Percentiles rank a stretch among this genome's conserved stretches.
Evolutionary conservation across 2,113 vertebrate genomes (phyloP).

Genomic region (Protobothrops mucrosquamatus): DNA sequence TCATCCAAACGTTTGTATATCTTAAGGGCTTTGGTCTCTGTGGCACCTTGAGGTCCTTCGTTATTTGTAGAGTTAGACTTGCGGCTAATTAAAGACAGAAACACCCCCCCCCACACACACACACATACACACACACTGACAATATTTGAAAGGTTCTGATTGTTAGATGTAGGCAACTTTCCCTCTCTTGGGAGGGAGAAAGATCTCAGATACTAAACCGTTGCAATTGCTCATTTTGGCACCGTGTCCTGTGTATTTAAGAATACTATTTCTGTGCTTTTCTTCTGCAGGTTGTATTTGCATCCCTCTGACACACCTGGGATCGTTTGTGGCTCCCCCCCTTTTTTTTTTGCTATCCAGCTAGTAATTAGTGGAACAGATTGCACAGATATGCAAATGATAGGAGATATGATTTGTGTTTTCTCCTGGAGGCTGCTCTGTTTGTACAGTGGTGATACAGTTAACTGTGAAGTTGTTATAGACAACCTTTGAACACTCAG

Average conservation of each 20-base stretch:
- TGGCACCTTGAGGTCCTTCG: neutral
- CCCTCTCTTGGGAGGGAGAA: neutral
- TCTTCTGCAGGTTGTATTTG: neutral
- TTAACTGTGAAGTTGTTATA: neutral
- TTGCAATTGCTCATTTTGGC: neutral
- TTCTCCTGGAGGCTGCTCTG: neutral
- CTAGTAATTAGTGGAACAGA: neutral
- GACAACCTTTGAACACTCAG: neutral
- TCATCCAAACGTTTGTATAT: neutral
- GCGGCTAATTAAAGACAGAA: neutral
- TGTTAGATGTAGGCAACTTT: neutral
- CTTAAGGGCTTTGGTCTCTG: neutral
- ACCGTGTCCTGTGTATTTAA: neutral
- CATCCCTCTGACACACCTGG: neutral
- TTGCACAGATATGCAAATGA: constrained; percentile 16
- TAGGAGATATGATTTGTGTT: neutral
- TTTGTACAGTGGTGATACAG: neutral
- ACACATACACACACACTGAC: too few species aligned
- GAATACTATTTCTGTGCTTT: neutral
- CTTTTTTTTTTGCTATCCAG: neutral
- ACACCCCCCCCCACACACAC: too few species aligned
- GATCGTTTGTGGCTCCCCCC: neutral
- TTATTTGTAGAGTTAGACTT: neutral
- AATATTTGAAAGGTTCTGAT: neutral
- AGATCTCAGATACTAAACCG: neutral